Evolutionary conservation across 92 coral and sea anemone genomes (phyloP), one percentile per base, ranked within the genome.

Genomic region (Metridium senile): DNA sequence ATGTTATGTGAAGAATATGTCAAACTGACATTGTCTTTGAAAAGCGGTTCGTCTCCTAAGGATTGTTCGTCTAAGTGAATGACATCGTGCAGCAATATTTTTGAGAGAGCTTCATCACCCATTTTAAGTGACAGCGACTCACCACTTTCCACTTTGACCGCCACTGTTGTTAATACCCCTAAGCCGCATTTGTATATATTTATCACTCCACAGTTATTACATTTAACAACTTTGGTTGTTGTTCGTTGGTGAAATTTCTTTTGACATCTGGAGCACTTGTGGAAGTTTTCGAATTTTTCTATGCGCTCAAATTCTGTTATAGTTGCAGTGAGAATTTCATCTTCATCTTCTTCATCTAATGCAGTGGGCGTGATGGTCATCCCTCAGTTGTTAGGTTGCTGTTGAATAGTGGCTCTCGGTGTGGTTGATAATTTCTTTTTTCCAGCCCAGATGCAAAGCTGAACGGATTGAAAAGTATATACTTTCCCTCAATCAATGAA

Each of bases 351-450:
- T 19, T 27, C 68, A 16, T 62, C 68, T 64, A 39, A 61, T 54
- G 67, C 70, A 49, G 16, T 54, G 1, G 68, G 0, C 0, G 68
- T 27, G 29, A 27, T 62, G 68, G 32, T 1, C 76, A 86, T 81
- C 54, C 69, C 72, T 86, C 74, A 51, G 76, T 86, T 87, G 25
- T 86, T 84, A n/a, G 71, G 25, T 33, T 82, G 74, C 32, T 72
- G 79, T 63, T 72, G 83, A 70, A 86, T 82, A 68, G 59, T 76
- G 56, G 91, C 82, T 71, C 62, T 65, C 68, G 67, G 71, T 54
- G 68, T 75, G 58, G 84, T 86, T 25, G 81, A 74, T 63, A 86
- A 78, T 64, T 86, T 86, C 76, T 86, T 82, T 43, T 76, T 82
- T 65, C 77, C 74, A n/a, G 78, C 45, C 90, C 87, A 86, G 57